Evolutionary conservation across 2,797 vertebrate species (phyloP), one percentile per base, ranked within the genome.

Genomic region (Phrynocephalus vlangalii): DNA sequence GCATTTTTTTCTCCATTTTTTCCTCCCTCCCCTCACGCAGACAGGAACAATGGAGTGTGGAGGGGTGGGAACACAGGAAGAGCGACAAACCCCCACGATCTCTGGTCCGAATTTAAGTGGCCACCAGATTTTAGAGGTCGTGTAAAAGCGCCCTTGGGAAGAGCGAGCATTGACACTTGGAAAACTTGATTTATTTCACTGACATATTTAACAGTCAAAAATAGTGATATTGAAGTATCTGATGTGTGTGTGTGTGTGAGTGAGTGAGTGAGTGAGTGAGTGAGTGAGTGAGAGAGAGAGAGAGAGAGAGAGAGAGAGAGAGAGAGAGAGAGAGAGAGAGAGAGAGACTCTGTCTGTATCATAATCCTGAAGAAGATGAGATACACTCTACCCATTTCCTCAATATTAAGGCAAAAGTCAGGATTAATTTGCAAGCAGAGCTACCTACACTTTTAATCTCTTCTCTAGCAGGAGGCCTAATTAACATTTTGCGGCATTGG

Each of bases 401-500:
- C 87, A 90, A 33, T 86, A 85, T 88, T 22, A 72, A 93, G 86
- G 88, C 90, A 88, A 80, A 80, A 85, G 79, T 85, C 76, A 80
- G 68, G 71, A 88, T 79, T 92, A 85, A 77, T 89, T 0, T 79
- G 86, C 90, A 94, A 72, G 82, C 90, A 90, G 93, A 33, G 20
- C 79, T 93, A 38, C 73, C 88, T 89, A 86, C 92, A 90, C 87
- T 87, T 48, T 91, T 93, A 56, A 86, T 88, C 80, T 93, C 91
- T 66, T 92, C 0, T 30, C 79, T 88, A 86, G 30, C 79, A 6
- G 92, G 92, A 91, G 91, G 87, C 86, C 91, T 92, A 93, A 92
- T 95, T 95, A 93, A 93, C 94, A 91, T 95, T 95, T 94, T 91
- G 86, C 83, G 85, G 73, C 87, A 92, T 85, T 94, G 78, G 88